Conservation (phyloP, 1,140 invertebrate species). For the Asbolus verrucosus region DNA sequence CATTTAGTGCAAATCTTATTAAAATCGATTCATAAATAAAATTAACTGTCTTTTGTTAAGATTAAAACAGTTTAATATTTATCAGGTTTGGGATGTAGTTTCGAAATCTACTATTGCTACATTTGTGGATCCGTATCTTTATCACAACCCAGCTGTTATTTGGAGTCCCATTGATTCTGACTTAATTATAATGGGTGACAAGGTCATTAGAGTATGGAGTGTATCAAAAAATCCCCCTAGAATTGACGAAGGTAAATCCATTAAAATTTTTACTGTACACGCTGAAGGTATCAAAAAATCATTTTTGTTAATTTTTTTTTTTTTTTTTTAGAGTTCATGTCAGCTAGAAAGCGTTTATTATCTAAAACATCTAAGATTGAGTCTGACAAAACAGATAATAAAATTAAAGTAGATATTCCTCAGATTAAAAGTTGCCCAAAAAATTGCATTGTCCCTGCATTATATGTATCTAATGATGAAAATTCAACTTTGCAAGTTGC, state of each 20-base stretch:
- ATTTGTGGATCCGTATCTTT: constrained; percentile 68
- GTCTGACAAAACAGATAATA: constrained; percentile 18
- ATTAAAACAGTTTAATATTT: constrained; percentile 43
- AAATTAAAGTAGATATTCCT: constrained; percentile 24
- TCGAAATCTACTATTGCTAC: constrained; percentile 69
- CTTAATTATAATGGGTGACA: constrained; percentile 74
- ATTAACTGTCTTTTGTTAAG: too few relatives aligned
- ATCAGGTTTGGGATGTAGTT: constrained; percentile 77
- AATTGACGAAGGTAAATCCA: constrained; percentile 42
- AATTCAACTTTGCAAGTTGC: constrained; percentile 8
- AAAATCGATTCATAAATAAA: too few relatives aligned
- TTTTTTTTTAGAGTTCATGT: constrained; percentile 40
- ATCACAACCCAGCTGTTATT: constrained; percentile 69
- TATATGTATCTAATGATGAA: constrained; percentile 43
- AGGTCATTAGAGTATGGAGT: constrained; percentile 72
- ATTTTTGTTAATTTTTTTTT: too few relatives aligned
- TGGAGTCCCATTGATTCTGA: constrained; percentile 76
- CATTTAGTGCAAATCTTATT: too few relatives aligned
- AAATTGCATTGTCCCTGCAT: constrained; percentile 46
- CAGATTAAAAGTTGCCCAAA: constrained; percentile 44
- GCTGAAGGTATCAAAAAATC: too few relatives aligned
- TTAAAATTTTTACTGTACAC: too few relatives aligned
- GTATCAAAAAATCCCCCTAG: constrained; percentile 63
- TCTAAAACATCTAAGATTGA: constrained; percentile 22
- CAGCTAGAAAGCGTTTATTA: constrained; percentile 5